phyloP scores from a whole-genome alignment of 2,797 vertebrate species.

The Cuculus canorus region DNA sequence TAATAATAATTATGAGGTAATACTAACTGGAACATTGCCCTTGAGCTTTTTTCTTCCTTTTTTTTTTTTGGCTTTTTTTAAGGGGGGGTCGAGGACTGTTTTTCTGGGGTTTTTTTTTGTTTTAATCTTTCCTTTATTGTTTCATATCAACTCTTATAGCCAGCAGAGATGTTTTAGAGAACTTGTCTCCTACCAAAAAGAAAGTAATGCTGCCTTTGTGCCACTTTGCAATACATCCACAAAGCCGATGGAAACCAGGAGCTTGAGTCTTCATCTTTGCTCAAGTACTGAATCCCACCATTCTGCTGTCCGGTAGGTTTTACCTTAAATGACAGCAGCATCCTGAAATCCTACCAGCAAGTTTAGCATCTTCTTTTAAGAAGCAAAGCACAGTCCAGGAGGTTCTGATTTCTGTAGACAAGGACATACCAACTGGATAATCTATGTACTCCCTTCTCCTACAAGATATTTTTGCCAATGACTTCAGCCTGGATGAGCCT shows the following conservation, averaged over 20 bases:
- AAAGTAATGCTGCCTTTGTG: neutral
- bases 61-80: no score
- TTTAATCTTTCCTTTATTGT: neutral
- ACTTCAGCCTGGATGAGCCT: neutral
- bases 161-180: neutral
- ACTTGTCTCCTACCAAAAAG: accelerated
- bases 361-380: neutral
- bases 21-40: neutral
- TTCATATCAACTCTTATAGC: neutral
- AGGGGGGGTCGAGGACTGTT: no score
- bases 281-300: neutral
- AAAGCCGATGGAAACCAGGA: neutral
- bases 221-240: neutral
- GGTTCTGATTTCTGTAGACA: neutral
- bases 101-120: neutral
- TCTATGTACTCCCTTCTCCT: neutral
- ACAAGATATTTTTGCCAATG: neutral
- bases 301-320: neutral
- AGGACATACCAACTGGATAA: accelerated
- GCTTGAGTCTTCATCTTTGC: neutral
- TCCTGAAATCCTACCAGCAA: neutral
- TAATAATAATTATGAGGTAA: neutral
- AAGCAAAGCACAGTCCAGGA: neutral
- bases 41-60: neutral
- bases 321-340: neutral